These are phyloP conservation scores for Tor tambroides DNA, from an alignment of 2,113 vertebrate species.

Conservation along the genomic window DNA sequence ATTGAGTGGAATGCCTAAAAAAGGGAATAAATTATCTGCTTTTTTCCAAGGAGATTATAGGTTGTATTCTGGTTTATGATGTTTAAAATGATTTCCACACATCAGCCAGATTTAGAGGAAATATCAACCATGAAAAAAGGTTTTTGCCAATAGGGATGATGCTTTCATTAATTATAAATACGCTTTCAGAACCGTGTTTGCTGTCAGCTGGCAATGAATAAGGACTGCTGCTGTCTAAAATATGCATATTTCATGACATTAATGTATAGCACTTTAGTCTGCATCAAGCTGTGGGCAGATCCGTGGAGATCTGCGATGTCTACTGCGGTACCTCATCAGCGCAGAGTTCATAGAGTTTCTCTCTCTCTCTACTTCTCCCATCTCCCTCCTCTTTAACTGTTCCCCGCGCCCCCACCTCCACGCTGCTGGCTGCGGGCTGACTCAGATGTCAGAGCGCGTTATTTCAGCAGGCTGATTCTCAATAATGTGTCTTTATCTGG, in stretches of 20 bases:
- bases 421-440: constrained; percentile 49
- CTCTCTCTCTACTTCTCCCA: background rate
- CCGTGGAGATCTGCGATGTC: constrained; percentile 4
- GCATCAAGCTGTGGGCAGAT: constrained; percentile 11
- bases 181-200: constrained; percentile 31
- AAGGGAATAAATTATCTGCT: background rate
- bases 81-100: background rate
- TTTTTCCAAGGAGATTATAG: background rate
- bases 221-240: constrained; percentile 26
- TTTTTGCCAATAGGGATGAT: constrained; percentile 18
- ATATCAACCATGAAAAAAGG: constrained; percentile 24
- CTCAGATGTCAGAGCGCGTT: constrained; percentile 61
- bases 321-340: constrained; percentile 24
- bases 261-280: constrained; percentile 38
- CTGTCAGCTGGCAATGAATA: constrained; percentile 18
- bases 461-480: constrained; percentile 57
- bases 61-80: background rate
- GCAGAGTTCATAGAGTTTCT: constrained; percentile 30
- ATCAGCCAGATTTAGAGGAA: background rate
- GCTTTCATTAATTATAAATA: constrained; percentile 40
- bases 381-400: constrained; percentile 32
- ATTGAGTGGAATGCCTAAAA: background rate
- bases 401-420: constrained; percentile 11
- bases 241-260: constrained; percentile 38
- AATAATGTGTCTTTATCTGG: constrained; percentile 61